Base-by-base conservation (phyloP, 2,113 vertebrate genomes). In the Seriola quinqueradiata region DNA sequence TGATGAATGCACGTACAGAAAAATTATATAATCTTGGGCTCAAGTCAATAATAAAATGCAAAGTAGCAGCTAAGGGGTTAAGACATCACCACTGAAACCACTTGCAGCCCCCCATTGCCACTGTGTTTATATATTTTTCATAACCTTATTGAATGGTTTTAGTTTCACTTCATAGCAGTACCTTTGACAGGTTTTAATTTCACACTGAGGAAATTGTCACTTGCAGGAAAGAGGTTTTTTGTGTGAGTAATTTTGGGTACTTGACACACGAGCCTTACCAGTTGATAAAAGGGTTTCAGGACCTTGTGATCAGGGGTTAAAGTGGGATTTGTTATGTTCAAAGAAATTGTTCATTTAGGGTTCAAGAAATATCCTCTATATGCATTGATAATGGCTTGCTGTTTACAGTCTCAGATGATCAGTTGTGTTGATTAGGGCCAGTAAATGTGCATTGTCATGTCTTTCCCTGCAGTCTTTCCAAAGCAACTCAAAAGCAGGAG, bases 101-200 rank as follows among this genome's bases (percentile, higher is more conserved):
- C 55, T 83, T 63, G 52, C 63, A 75, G 58, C 36, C n/a, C 57
- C 44, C 4, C 17, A 64, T 83, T 80, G 81, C 40, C 63, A 50
- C 80, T 74, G 54, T 82, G 44, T 82, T 90, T 70, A 86, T 79
- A 42, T 57, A 70, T 77, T 86, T 86, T 75, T 81, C 50, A 63
- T 46, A 60, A 83, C 64, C 60, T 69, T 21, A 80, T 61, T 84
- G 54, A 84, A 61, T 23, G 13, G 57, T 74, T 72, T 68, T 40
- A 81, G 79, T 83, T 83, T 70, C 71, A 71, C 52, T 81, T 86
- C 44, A 85, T 67, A 59, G 50, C 69, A 48, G 1, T 63, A 84
- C 78, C 61, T 85, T 76, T 81, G 78, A 77, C 80, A 80, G 69
- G 52, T 44, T 86, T 77, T 87, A 74, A 85, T 89, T 85, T 89